Conservation (phyloP, 2,797 vertebrate species). For the Capromys pilorides region DNA sequence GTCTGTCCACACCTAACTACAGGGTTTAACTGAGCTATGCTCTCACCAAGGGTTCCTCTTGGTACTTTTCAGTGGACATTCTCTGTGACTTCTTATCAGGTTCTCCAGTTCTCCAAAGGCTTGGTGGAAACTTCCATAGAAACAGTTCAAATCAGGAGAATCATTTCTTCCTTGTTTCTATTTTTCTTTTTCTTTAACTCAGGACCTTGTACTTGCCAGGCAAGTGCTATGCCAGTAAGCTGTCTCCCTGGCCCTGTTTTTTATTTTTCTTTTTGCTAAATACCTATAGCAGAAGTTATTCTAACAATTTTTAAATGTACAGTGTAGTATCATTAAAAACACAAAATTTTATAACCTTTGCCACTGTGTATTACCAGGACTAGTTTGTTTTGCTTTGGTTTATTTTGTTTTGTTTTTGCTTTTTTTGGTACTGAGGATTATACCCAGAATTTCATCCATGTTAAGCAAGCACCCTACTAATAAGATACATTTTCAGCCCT, state of each 20-base stretch:
- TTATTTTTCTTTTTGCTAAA: neutral
- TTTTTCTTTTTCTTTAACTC: neutral
- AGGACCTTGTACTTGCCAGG: no score
- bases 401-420: neutral
- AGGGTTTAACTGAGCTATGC: neutral
- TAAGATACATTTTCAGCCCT: neutral
- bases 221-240: no score
- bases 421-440: neutral
- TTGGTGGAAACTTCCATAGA: neutral
- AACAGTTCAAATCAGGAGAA: neutral
- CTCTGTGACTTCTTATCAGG: neutral
- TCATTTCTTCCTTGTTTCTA: neutral
- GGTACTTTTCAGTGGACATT: neutral
- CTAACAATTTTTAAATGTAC: neutral
- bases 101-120: neutral
- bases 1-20: neutral
- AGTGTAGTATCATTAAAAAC: neutral
- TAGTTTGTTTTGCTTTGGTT: neutral
- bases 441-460: neutral
- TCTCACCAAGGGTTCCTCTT: neutral
- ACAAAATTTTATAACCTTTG: neutral
- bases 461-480: neutral
- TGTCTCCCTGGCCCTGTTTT: no score
- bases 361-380: neutral
- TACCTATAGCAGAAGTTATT: neutral